These are phyloP conservation scores for Aculops lycopersici DNA, from an alignment of 1,140 invertebrate species.

Conservation along the genomic window DNA sequence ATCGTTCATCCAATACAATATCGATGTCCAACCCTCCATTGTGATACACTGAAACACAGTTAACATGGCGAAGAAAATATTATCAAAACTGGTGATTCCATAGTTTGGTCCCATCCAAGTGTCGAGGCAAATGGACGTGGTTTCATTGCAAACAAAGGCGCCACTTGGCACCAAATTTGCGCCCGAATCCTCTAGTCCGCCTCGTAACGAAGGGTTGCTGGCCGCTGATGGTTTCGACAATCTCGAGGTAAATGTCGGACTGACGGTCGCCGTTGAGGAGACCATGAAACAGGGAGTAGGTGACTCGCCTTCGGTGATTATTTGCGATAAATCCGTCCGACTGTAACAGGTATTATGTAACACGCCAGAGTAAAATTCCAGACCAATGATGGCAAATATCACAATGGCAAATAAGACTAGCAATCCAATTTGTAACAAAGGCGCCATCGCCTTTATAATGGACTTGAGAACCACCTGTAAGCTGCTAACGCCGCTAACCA, in stretches of 20 bases:
- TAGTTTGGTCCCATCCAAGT: conserved; percentile 88
- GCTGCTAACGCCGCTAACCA: conserved; percentile 32
- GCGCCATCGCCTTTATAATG: conserved; percentile 99
- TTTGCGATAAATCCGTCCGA: conserved; percentile 55
- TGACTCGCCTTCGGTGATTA: conserved; percentile 50
- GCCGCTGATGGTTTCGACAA: too few relatives aligned
- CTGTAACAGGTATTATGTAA: conserved; percentile 97
- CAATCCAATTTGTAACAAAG: conserved; percentile 92
- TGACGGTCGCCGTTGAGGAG: too few relatives aligned
- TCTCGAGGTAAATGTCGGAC: too few relatives aligned
- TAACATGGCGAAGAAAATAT: conserved; percentile 99
- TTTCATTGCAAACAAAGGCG: conserved; percentile 45
- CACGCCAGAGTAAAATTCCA: conserved; percentile 97
- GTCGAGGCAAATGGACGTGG: conserved; percentile 46
- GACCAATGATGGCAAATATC: conserved; percentile 99
- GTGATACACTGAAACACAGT: conserved; percentile 99
- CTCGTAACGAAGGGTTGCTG: too few relatives aligned
- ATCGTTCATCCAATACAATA: conserved; percentile 99
- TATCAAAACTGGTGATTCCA: conserved; percentile 98
- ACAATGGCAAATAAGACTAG: conserved; percentile 99
- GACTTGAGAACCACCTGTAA: conserved; percentile 99
- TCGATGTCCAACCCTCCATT: conserved; percentile 99
- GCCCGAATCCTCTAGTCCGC: too few relatives aligned
- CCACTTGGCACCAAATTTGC: conserved; percentile 31
- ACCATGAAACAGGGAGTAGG: conserved; percentile 59